Base-by-base conservation (phyloP, 2,797 vertebrate species). In the Poeciliopsis presidionis region DNA sequence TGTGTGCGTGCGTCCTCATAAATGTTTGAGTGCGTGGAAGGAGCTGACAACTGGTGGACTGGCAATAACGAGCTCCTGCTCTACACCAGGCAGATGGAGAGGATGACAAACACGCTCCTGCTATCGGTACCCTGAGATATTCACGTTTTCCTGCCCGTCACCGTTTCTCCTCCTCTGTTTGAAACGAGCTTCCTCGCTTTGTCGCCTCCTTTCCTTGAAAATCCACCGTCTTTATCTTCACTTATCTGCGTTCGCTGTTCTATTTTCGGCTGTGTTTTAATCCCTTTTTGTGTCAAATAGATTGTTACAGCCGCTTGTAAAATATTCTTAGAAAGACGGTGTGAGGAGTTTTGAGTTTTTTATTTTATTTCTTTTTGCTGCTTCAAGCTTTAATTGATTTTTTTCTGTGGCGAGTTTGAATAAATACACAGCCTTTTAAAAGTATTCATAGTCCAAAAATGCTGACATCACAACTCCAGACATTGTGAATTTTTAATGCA, bases 61-160 rank as follows among this genome's bases (percentile, higher is more conserved):
- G 76, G 93, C 93, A 94, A 83, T 94, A 93, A 94, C 92, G 94
- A 95, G 93, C 84, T 84, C 88, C 86, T 88, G 78, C 84, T 80
- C 86, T 86, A 89, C 90, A 93, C 90, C 33, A 90, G 88, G 90
- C 93, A 95, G 95, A 95, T 94, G 94, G 91, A 91, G 90, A 92
- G 89, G 91, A 91, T 94, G 87, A 93, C 91, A 93, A 88, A 91
- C 88, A 88, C 88, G 73, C 76, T 73, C 69, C 73, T 83, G 84
- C 85, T 47, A 46, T 70, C 77, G 46, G 63, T 82, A 55, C 69
- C 82, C 79, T 46, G 69, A 76, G 81, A 85, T 51, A 72, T 81
- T 61, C 55, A 81, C 51, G 79, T 84, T 83, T 83, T 73, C 41
- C 43, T 81, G 69, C 70, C 46, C 77, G 70, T 49, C 33, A 65